Base-by-base conservation (phyloP, 2,113 vertebrate species). In the pig (Sus scrofa) region DNA sequence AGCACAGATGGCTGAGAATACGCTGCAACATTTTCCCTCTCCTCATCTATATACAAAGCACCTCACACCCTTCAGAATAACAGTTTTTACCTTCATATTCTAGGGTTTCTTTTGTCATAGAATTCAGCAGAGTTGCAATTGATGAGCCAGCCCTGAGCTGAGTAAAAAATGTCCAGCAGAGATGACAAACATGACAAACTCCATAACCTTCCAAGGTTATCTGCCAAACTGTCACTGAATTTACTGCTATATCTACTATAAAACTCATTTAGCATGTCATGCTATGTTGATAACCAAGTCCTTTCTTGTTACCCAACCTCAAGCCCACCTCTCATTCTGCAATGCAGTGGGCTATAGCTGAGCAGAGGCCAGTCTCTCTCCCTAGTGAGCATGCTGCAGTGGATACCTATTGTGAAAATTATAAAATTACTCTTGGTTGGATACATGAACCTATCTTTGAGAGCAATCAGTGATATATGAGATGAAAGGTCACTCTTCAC, bases 331-430 rank as follows among this genome's bases (percentile, higher is more conserved):
- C 98, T 99, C 99, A 99, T 97, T 99, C 99, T 95, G 99, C 97
- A 99, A 99, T 87, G 99, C 44, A 44, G 8, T 99, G 94, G 99
- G 99, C 98, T 99, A 99, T 93, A 99, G 99, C 89, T 99, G 99
- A 97, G 99, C 99, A 30, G 99, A 99, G 97, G 99, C 99, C 98
- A 98, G 99, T 99, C 83, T 99, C 99, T 98, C 98, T 99, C 98
- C 99, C 99, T 84, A 99, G 99, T 98, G 98, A 99, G 98, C 99
- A 99, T 52, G 99, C 99, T 86, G 99, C 99, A 97, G 99, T 99
- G 85, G 99, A 99, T 95, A 99, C 99, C 98, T 99, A 99, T 98
- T 99, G 99, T 99, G 99, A 99, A 99, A 99, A 99, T 98, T 99
- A 99, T 98, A 99, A 99, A 99, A 99, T 99, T 96, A 99, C 99